Evolutionary conservation across 2,113 vertebrate genomes (phyloP).

Genomic region (Microcebus griseorufus): DNA sequence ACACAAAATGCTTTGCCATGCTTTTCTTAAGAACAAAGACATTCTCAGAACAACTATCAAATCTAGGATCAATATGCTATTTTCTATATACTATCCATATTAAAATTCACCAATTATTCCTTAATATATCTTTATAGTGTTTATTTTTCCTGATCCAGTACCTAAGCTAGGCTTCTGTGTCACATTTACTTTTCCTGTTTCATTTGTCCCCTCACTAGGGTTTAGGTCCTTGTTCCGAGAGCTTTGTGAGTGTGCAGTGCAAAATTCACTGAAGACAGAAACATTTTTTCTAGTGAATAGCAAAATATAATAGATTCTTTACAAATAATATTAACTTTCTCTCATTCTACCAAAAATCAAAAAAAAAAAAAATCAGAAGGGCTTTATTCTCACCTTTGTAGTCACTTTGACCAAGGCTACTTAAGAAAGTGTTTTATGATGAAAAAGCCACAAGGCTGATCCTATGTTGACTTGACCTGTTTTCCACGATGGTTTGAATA

Average conservation of each 20-base stretch:
- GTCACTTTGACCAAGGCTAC: background rate
- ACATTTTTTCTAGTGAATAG: background rate
- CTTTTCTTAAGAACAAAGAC: conserved; percentile 32
- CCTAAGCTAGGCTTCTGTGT: background rate
- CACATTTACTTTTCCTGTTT: background rate
- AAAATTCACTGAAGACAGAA: background rate
- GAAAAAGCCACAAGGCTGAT: background rate
- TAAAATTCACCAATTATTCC: background rate
- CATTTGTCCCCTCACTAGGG: background rate
- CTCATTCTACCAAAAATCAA: background rate
- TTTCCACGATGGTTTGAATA: background rate
- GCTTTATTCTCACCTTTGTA: background rate
- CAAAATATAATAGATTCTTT: background rate
- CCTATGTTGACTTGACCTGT: background rate
- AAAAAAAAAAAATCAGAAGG: background rate
- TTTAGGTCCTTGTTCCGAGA: background rate
- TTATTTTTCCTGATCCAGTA: conserved; percentile 14
- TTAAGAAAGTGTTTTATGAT: background rate
- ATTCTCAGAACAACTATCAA: background rate
- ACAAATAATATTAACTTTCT: background rate
- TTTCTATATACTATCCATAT: background rate
- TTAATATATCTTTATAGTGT: background rate
- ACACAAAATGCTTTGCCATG: background rate
- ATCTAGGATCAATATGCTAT: background rate
- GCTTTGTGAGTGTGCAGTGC: background rate